phyloP scores from a whole-genome alignment of 2,113 vertebrate species.

The Excalfactoria chinensis region DNA sequence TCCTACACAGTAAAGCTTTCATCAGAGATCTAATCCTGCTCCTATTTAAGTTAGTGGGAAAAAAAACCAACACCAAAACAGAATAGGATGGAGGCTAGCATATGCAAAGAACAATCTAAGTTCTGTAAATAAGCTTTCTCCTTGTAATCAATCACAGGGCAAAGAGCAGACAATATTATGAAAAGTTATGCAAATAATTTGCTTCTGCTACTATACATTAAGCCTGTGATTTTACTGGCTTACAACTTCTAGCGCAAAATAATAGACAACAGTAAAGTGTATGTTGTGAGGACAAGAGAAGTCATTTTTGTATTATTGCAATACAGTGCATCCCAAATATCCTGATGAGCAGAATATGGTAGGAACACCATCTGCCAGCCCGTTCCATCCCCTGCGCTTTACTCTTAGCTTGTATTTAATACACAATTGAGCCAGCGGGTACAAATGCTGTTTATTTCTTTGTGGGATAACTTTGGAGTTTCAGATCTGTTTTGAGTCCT shows the following conservation, averaged over 20 bases:
- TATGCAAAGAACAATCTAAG: not conserved
- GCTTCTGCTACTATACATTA: not conserved
- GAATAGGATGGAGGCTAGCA: not conserved
- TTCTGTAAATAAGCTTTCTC: constrained; percentile 9
- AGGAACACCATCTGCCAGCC: not conserved
- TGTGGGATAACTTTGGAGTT: not conserved
- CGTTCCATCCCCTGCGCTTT: too few relatives aligned
- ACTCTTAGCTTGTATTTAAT: not conserved
- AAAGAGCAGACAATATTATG: constrained; percentile 5
- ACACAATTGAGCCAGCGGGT: not conserved
- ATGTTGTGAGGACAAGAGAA: not conserved
- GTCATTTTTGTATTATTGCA: not conserved
- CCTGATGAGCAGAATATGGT: not conserved
- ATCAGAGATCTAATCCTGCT: constrained; percentile 19
- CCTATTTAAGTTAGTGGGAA: not conserved
- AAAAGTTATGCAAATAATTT: not conserved
- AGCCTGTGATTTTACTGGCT: constrained; percentile 2
- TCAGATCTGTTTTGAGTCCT: not conserved
- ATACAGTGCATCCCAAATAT: not conserved
- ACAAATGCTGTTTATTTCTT: not conserved
- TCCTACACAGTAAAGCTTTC: not conserved
- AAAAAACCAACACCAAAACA: not conserved
- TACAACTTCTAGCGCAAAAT: not conserved
- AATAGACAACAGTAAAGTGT: not conserved
- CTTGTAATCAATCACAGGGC: not conserved